Base-by-base conservation (phyloP, 2,888 invertebrate species). In the Cerastoderma edule region DNA sequence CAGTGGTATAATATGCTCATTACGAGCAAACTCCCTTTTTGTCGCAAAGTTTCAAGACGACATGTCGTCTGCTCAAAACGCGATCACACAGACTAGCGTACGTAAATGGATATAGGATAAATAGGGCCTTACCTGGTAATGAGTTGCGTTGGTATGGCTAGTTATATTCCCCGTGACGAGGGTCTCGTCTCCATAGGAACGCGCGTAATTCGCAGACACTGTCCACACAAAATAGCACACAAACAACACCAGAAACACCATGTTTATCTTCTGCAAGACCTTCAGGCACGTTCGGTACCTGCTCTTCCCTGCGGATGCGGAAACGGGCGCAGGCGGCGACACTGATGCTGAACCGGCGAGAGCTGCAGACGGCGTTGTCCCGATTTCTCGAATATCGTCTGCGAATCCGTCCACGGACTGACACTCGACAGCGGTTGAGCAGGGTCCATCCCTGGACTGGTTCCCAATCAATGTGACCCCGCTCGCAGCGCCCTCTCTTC, bases 191-290 rank as follows among this genome's bases (percentile, higher is more conserved):
- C 60, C 67, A 33, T 67, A 46, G 54, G 53, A 22, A 63, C 75
- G 39, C 30, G 81, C 81, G 74, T 80, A 83, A 73, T 78, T 83
- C 22, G 80, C 84, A 13, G 84, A 81, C 63, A 85, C 84, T 10
- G 84, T 85, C 85, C 84, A 84, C 13, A 83, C 84, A 66, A 84
- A 75, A 57, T 85, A 85, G 53, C 83, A 82, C 57, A 83, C 73
- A 71, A 85, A 82, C 64, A 83, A 69, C 24, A 85, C 70, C 35
- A 85, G 72, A 67, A 85, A 84, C 67, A 83, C 72, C 85, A 85
- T 85, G 74, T 83, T 84, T 71, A 85, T 67, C 71, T 82, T 84
- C 67, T 85, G 84, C 24, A 85, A 67, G 19, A 84, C 75, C 65
- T 66, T 78, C 27, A 75, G 65, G 30, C 75, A 72, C 44, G 75